Conservation (phyloP, 2,797 vertebrate species). For the Discoglossus pictus region DNA sequence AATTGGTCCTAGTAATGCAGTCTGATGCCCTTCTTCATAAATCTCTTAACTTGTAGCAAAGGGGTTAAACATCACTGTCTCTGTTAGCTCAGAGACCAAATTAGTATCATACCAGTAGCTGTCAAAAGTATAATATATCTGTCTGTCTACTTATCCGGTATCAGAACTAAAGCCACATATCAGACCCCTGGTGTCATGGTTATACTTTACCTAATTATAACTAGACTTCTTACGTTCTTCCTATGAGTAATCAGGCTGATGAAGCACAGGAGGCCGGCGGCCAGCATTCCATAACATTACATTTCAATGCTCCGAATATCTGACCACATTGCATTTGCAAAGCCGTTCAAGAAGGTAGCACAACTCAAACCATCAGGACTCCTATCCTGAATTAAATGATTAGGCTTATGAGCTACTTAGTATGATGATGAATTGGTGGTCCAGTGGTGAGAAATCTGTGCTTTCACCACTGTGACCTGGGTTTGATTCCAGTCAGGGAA, state of each 20-base stretch:
- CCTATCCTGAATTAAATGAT: too few species aligned
- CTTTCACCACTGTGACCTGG: too few species aligned
- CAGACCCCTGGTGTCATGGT: slow-evolving; percentile 18
- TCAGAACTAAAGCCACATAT: slow-evolving; percentile 16
- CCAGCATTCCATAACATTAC: slow-evolving; percentile 20
- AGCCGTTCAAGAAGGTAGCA: too few species aligned
- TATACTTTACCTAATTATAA: slow-evolving; percentile 21
- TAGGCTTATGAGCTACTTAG: too few species aligned
- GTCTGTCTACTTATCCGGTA: slow-evolving; percentile 6
- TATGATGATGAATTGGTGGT: too few species aligned
- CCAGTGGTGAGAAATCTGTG: too few species aligned
- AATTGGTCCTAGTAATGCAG: too few species aligned
- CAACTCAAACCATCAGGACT: too few species aligned
- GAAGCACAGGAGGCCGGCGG: not conserved
- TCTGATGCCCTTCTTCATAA: too few species aligned
- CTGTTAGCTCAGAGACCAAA: not conserved
- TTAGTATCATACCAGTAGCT: slow-evolving; percentile 7
- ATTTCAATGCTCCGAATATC: slow-evolving; percentile 14
- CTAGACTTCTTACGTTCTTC: not conserved
- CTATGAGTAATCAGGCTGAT: not conserved
- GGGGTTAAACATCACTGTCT: not conserved
- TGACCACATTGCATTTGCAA: too few species aligned
- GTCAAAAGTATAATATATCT: not conserved
- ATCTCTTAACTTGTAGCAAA: too few species aligned
- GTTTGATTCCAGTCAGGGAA: too few species aligned